phyloP scores from a whole-genome alignment of 2,888 invertebrate genomes.

The Portevinia maculata region DNA sequence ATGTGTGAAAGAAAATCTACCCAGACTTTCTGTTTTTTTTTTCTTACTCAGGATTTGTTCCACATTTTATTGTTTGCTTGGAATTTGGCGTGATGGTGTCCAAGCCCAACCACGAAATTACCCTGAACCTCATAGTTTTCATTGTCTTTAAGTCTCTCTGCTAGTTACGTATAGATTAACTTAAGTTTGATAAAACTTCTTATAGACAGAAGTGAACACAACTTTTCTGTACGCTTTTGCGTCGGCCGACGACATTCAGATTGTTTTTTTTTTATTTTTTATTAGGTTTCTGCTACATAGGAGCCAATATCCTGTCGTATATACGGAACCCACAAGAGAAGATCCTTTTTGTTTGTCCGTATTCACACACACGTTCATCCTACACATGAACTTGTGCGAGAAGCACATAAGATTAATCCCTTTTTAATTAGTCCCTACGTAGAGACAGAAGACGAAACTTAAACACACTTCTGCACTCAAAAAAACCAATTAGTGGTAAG shows the following conservation, averaged over 20 bases:
- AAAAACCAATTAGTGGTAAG: conserved; percentile 61
- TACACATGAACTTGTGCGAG: background rate
- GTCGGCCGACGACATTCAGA: conserved; percentile 1
- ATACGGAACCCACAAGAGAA: background rate
- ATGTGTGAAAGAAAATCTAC: background rate
- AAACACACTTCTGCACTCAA: conserved; percentile 58
- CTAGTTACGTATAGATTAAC: conserved; percentile 28
- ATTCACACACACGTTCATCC: background rate
- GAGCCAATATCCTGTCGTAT: conserved; percentile 1
- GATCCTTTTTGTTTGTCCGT: conserved; percentile 25
- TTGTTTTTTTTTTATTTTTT: background rate
- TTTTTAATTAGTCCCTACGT: conserved; percentile 65
- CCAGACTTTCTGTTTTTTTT: background rate
- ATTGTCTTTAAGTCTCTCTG: background rate
- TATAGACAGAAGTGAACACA: conserved; percentile 20
- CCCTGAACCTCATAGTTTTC: conserved; percentile 22
- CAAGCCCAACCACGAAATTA: conserved; percentile 30
- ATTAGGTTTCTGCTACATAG: background rate
- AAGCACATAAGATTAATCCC: conserved; percentile 49
- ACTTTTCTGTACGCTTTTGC: background rate
- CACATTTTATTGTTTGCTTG: conserved; percentile 49
- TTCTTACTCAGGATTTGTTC: conserved; percentile 20
- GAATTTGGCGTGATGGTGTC: conserved; percentile 41
- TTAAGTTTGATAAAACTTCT: conserved; percentile 56
- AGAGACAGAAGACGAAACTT: conserved; percentile 49